A percentile compares a stretch with the other conserved stretches of the same genome.
These are phyloP conservation scores for Cercopithecus petaurista DNA, from an alignment of 2,797 vertebrate species.

Conservation along the genomic window DNA sequence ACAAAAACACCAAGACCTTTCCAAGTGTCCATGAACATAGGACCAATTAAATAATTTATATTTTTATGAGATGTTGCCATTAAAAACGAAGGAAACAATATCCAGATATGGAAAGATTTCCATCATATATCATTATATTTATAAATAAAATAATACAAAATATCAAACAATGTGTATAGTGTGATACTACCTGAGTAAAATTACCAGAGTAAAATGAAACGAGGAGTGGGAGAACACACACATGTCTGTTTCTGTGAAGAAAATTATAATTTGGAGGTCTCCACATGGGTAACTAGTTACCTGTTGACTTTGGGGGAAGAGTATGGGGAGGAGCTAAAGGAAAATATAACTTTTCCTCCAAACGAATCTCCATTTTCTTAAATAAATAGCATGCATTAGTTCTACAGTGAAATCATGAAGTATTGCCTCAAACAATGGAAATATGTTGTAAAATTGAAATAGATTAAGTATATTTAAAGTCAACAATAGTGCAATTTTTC, in stretches of 20 bases:
- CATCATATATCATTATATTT: not conserved
- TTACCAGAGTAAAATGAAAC: not conserved
- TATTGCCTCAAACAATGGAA: not conserved
- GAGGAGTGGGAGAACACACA: rapidly evolving
- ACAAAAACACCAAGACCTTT: not conserved
- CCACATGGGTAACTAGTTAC: not conserved
- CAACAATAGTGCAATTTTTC: not conserved
- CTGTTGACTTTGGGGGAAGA: not conserved
- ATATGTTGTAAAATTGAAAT: not conserved
- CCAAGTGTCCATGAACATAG: not conserved
- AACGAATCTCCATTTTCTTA: not conserved
- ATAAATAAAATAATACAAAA: not conserved
- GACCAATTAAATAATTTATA: not conserved
- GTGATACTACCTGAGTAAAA: not conserved
- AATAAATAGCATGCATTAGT: not conserved
- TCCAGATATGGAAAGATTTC: not conserved
- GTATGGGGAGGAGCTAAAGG: not conserved
- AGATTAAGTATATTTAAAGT: not conserved
- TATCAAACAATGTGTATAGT: not conserved
- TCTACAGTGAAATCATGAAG: not conserved
- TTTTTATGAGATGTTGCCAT: not conserved
- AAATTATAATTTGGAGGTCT: not conserved
- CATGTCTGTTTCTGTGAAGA: not conserved
- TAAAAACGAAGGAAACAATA: not conserved
- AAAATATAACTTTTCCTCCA: not conserved